Conservation (phyloP, 2,888 invertebrate species). For the Hemaris fuciformis region DNA sequence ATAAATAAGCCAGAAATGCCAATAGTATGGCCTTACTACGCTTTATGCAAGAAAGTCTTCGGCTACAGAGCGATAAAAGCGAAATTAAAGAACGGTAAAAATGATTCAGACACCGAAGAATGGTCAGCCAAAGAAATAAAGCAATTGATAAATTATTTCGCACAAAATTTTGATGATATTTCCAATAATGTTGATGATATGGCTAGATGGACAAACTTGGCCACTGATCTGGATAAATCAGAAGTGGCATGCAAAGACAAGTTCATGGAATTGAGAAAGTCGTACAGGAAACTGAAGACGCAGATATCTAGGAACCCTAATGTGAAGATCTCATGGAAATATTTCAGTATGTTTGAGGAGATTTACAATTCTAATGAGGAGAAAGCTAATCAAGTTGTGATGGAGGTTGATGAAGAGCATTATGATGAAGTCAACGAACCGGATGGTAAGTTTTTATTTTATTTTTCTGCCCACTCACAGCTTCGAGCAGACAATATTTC, state of each 20-base stretch:
- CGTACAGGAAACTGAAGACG: constrained; percentile 65
- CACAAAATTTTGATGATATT: constrained; percentile 48
- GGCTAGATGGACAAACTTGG: constrained; percentile 47
- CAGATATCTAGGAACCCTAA: constrained; percentile 60
- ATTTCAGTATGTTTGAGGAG: constrained; percentile 61
- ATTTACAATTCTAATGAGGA: constrained; percentile 43
- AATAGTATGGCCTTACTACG: constrained; percentile 69
- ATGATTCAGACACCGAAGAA: constrained; percentile 51
- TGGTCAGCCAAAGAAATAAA: constrained; percentile 67
- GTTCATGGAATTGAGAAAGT: constrained; percentile 63
- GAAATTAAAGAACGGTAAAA: constrained; percentile 56
- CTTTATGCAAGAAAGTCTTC: constrained; percentile 69
- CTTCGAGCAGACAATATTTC: too few species aligned
- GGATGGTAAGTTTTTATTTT: constrained; percentile 31
- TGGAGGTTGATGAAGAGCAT: constrained; percentile 32
- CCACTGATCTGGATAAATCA: constrained; percentile 45
- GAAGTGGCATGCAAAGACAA: constrained; percentile 55
- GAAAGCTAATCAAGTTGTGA: constrained; percentile 14
- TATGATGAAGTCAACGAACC: constrained; percentile 16
- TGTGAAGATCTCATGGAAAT: constrained; percentile 69
- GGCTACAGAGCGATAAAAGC: constrained; percentile 64
- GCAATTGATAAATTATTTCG: constrained; percentile 54
- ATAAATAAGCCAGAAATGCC: constrained; percentile 67
- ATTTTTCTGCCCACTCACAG: constrained; percentile 18
- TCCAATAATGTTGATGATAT: constrained; percentile 42